These are phyloP conservation scores for Tragelaphus imberbis DNA, from an alignment of 2,113 vertebrate genomes.

Conservation along the genomic window DNA sequence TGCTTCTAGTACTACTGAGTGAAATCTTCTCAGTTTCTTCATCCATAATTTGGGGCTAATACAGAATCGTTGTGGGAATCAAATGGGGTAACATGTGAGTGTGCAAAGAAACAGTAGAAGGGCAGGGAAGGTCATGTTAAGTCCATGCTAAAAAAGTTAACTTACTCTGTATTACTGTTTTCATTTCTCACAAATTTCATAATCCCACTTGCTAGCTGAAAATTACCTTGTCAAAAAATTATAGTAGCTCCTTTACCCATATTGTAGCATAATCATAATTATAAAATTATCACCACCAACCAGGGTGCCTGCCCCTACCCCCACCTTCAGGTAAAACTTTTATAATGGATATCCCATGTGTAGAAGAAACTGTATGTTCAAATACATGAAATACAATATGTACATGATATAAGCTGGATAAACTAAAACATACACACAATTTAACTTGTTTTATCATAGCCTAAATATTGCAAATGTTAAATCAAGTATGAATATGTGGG, in stretches of 20 bases:
- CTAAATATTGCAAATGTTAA: not conserved
- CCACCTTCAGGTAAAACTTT: not conserved
- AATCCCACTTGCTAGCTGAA: not conserved
- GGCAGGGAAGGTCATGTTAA: not conserved
- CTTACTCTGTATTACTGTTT: not conserved
- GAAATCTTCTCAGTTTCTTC: not conserved
- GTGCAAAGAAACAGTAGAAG: not conserved
- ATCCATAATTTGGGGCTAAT: not conserved
- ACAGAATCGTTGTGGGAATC: not conserved
- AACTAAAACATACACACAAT: not conserved
- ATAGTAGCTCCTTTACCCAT: not conserved
- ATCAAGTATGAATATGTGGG: not conserved
- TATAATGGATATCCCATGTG: not conserved
- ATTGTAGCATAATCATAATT: not conserved
- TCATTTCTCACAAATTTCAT: not conserved
- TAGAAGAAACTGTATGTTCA: not conserved
- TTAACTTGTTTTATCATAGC: not conserved
- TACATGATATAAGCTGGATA: not conserved
- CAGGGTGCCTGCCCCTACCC: not conserved
- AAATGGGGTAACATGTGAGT: not conserved
- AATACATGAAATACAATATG: not conserved
- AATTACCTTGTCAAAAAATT: not conserved
- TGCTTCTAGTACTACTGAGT: not conserved
- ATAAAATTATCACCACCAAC: not conserved
- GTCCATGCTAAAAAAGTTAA: not conserved